Base-by-base conservation (phyloP, 92 coral and sea anemone species). In the Porites lobata region DNA sequence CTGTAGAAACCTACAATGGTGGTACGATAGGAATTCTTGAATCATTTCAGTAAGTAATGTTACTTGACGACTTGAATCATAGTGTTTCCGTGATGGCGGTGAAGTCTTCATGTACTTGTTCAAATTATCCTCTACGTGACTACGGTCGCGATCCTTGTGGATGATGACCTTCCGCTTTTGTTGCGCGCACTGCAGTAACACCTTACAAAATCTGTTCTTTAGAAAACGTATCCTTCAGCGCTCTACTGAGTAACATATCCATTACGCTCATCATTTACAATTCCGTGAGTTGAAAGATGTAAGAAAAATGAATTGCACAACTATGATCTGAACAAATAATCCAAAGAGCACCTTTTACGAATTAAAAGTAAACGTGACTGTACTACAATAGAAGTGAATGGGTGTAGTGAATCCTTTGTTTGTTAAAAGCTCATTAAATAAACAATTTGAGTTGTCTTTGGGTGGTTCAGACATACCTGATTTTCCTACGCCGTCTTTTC, bases 401-500 rank as follows among this genome's bases (percentile, higher is more conserved):
- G 2, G 86, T 56, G 43, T 29, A 26, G 29, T 29, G 9, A 57
- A 71, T 17, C 58, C 78, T 58, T 82, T 69, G 86, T 82, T 70
- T 82, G 71, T 19, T 8, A 17, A 22, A 70, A 54, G 52, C 76
- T 17, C 29, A 17, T 5, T 38, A 0, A n/a, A 8, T 47, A 26
- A 74, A 73, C 73, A 72, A 61, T 22, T 19, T 24, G 52, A 78
- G 24, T 22, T 77, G 69, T 38, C 47, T 8, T 58, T 1, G 5
- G 7, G 69, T 10, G 21, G 24, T 21, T 15, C n/a, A 66, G 24
- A 77, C 64, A 73, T 76, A 95, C 98, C 98, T 85, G 98, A 93
- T 54, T 95, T 95, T 57, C 98, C 98, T 47, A 95, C 98, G 24
- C 98, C 98, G 21, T 93, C 96, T 53, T 93, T 92, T 43, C 98